Evolutionary conservation across 1,140 invertebrate genomes (phyloP).

Genomic region (Drosophila quadrilineata): DNA sequence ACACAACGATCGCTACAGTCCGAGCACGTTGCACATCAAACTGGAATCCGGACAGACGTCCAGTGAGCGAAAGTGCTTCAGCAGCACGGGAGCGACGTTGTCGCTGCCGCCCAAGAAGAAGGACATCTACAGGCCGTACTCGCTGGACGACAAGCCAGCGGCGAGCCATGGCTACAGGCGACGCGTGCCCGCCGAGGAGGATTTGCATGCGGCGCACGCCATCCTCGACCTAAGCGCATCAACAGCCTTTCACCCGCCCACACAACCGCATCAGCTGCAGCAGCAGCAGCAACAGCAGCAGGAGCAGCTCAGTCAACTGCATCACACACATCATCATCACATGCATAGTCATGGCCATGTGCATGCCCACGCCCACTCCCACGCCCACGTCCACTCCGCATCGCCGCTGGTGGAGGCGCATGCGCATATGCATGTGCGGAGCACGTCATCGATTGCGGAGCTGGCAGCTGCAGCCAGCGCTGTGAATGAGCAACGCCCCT

Average conservation of each 20-base stretch:
- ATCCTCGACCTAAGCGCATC: constrained; percentile 93
- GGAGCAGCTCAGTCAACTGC: constrained; percentile 18
- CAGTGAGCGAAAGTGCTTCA: constrained; percentile 85
- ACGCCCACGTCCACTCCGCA: constrained; percentile 53
- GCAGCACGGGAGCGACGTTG: constrained; percentile 89
- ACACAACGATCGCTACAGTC: constrained; percentile 61
- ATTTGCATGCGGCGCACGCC: constrained; percentile 91
- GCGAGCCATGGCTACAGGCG: constrained; percentile 82
- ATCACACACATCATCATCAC: constrained; percentile 23
- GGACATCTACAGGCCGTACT: constrained; percentile 93
- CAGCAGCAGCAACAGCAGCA: constrained; percentile 70
- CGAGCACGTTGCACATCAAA: constrained; percentile 58
- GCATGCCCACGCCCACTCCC: constrained; percentile 28
- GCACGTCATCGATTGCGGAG: constrained; percentile 75
- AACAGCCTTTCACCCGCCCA: constrained; percentile 86
- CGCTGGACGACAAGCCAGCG: constrained; percentile 85
- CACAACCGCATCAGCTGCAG: constrained; percentile 80
- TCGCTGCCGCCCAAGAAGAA: constrained; percentile 93
- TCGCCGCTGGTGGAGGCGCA: constrained; percentile 46
- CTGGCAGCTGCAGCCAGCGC: constrained; percentile 73
- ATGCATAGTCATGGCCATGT: constrained; percentile 1
- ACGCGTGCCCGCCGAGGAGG: constrained; percentile 87
- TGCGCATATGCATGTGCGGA: constrained; percentile 63
- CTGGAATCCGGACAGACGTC: constrained; percentile 64
- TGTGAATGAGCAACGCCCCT: constrained; percentile 73